Evolutionary conservation across 2,113 vertebrate genomes (phyloP), one percentile per base, ranked within the genome.

Genomic region (Candoia aspera): DNA sequence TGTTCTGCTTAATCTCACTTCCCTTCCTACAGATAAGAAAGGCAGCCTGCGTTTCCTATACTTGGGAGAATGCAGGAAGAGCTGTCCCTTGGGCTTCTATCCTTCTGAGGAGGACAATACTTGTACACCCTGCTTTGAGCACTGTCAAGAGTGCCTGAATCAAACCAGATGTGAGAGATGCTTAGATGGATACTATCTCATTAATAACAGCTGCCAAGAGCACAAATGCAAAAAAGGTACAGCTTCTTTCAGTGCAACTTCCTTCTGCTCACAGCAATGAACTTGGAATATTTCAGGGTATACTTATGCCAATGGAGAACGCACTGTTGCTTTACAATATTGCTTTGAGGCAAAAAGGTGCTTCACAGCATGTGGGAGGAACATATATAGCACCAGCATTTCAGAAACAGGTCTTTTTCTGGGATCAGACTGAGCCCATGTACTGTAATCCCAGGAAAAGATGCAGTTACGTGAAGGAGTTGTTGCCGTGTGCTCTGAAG

Each of bases 211-310:
- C 17, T 99, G 99, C 87, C 95, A 97, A 92, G 97, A 97, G 24
- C 90, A 98, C 54, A 94, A 95, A 0, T 99, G 98, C 90, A 92
- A 93, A 64, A 92, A 95, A 97, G 98, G 99, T 99, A 96, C 96
- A 4, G 12, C 2, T 59, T 15, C 15, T n/a, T 49, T 59, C 19
- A 88, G 24, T 42, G 83, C 17, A 58, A 8, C 49, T 49, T 8
- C 49, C 49, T 55, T 79, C 68, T 42, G 42, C 68, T 37, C 68
- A 79, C 6, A 8, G n/a, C 68, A 79, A 33, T 79, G 17, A 79
- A 79, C 17, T 3, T 86, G 26, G 23, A 90, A 19, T 8, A 33
- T 29, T 85, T 46, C 24, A 59, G n/a, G 4, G 26, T 12, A 37
- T 24, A 83, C 12, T 62, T 24, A 17, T 3, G 24, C 5, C n/a